Evolutionary conservation across 37 sponge, comb jelly and placozoan genomes (phyloP).

Genomic region (Tethya wilhelma): DNA sequence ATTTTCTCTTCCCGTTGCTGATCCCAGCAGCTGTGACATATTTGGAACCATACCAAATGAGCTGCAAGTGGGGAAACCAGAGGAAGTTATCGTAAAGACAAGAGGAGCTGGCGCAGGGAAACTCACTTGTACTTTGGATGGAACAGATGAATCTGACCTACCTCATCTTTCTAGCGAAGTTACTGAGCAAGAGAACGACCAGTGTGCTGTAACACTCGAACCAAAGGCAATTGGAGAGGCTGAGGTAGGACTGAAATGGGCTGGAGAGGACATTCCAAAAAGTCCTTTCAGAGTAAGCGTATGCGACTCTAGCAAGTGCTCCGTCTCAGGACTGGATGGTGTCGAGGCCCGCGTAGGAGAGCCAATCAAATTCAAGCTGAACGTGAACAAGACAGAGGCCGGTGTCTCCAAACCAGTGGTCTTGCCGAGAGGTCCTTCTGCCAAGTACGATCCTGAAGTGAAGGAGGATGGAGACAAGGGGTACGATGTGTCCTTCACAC

Average conservation of each 20-base stretch:
- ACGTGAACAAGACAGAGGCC: constrained; percentile 23
- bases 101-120: constrained; percentile 42
- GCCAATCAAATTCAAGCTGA: constrained; percentile 54
- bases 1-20: constrained; percentile 51
- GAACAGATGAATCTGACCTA: not conserved
- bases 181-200: constrained; percentile 28
- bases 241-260: constrained; percentile 28
- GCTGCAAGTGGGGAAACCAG: constrained; percentile 40
- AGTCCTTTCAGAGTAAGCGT: constrained; percentile 62
- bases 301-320: constrained; percentile 51
- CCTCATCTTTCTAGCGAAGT: not conserved
- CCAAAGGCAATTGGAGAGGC: constrained; percentile 34
- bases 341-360: constrained; percentile 66
- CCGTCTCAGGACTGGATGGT: constrained; percentile 35
- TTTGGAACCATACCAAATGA: constrained; percentile 35
- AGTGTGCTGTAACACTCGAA: constrained; percentile 18
- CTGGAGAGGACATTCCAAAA: constrained; percentile 46
- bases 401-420: constrained; percentile 63
- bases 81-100: constrained; percentile 31
- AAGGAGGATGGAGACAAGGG: constrained; percentile 3
- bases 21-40: constrained; percentile 63
- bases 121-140: constrained; percentile 15
- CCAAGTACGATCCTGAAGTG: constrained; percentile 53
- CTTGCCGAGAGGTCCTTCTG: constrained; percentile 50
- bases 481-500: constrained; percentile 57